Conservation (phyloP, 2,113 vertebrate genomes). For the Formicarius rufipectus region DNA sequence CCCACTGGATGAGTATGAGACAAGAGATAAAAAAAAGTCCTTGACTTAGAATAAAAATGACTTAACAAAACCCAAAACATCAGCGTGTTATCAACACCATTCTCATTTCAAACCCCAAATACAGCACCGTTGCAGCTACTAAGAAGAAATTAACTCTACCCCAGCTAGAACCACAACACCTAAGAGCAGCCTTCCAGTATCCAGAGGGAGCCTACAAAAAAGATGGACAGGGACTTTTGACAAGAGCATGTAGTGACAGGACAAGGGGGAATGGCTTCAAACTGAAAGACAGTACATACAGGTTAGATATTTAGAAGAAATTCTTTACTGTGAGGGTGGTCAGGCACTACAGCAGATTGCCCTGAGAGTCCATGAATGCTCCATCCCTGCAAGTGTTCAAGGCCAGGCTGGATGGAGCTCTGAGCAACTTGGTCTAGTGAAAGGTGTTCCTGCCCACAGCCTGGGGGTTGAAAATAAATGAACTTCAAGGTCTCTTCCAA, state of each 20-base stretch:
- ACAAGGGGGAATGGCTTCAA: background rate
- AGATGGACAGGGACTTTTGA: background rate
- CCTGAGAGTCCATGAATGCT: background rate
- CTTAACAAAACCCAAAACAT: background rate
- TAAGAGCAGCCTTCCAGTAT: background rate
- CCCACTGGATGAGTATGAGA: background rate
- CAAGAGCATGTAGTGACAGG: background rate
- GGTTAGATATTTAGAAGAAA: background rate
- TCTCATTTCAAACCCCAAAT: background rate
- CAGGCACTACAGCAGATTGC: background rate
- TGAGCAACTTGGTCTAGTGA: background rate
- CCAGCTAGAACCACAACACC: background rate
- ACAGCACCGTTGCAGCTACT: background rate
- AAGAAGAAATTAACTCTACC: background rate
- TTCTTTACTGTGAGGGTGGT: background rate
- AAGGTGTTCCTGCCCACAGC: background rate
- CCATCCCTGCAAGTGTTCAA: background rate
- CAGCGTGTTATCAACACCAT: background rate
- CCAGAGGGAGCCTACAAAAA: background rate
- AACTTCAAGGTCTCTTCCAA: background rate
- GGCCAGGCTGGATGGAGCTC: background rate
- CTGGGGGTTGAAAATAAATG: background rate
- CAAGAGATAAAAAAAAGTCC: background rate
- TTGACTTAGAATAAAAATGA: background rate
- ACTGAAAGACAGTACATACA: background rate